A percentile compares a stretch with the other conserved stretches of the same genome.
phyloP scores from a whole-genome alignment of 1,140 invertebrate genomes.

The Calliopsis andreniformis region DNA sequence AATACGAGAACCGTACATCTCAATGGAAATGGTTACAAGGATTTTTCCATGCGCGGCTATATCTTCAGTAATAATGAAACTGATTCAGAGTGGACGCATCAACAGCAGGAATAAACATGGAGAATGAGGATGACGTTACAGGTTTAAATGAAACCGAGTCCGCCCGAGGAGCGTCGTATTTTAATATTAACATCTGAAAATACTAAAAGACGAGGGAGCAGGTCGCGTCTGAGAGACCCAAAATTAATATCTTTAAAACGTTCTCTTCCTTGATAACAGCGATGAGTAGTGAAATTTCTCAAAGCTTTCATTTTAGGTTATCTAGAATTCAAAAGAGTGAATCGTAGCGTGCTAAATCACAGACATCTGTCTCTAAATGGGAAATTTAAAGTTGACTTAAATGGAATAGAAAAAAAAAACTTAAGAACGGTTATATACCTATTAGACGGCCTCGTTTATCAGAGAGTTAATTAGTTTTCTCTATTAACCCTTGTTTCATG shows the following conservation, averaged over 20 bases:
- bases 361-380: too few species aligned
- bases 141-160: neutral
- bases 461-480: too few species aligned
- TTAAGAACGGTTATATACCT: neutral
- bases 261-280: too few species aligned
- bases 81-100: constrained; percentile 1
- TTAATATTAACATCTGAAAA: constrained; percentile 1
- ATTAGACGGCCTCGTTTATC: too few species aligned
- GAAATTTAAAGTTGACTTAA: too few species aligned
- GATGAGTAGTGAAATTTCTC: neutral
- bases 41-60: constrained; percentile 43
- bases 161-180: neutral
- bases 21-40: constrained; percentile 55
- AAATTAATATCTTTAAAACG: neutral
- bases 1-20: constrained; percentile 24
- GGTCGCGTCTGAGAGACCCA: neutral
- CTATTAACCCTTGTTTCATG: too few species aligned
- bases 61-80: constrained; percentile 45
- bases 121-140: neutral
- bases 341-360: too few species aligned
- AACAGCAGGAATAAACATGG: neutral
- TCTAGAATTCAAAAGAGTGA: too few species aligned
- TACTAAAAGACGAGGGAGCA: neutral
- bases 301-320: too few species aligned
- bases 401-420: too few species aligned